Percentiles rank a stretch among this genome's conserved stretches.
Evolutionary conservation across 2,113 vertebrate species (phyloP).

Genomic region (Callocephalon fimbriatum): DNA sequence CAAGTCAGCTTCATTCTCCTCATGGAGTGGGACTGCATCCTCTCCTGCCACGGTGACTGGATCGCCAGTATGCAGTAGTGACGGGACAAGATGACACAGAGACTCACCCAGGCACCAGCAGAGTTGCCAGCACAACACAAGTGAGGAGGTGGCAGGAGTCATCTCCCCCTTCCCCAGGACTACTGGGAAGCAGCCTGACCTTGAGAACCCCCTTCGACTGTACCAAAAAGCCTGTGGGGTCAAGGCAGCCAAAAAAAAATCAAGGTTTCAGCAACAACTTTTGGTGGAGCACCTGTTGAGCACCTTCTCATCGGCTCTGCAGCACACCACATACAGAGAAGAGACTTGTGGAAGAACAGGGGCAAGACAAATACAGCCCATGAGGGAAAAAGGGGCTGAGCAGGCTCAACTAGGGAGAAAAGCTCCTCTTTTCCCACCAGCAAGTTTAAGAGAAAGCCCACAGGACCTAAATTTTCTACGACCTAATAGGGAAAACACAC

Average conservation of each 20-base stretch:
- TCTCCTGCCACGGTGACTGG: neutral
- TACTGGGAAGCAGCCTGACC: neutral
- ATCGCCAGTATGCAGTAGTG: accelerated
- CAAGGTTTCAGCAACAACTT: neutral
- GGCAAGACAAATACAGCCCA: neutral
- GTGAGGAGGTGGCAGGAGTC: neutral
- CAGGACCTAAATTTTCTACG: neutral
- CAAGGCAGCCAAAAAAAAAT: neutral
- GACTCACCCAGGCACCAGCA: neutral
- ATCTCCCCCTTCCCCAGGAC: neutral
- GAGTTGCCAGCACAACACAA: neutral
- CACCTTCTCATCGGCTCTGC: neutral
- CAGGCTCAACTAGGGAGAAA: neutral
- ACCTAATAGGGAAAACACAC: neutral
- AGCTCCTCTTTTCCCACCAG: neutral
- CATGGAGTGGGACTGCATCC: neutral
- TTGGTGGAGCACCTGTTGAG: neutral
- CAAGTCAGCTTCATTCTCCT: neutral
- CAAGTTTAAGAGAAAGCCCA: neutral
- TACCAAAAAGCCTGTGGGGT: neutral
- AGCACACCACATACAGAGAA: neutral
- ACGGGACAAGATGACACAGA: neutral
- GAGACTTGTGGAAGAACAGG: neutral
- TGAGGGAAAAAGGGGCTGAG: neutral
- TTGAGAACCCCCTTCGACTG: neutral